A percentile compares a stretch with the other conserved stretches of the same genome.
Conservation (phyloP, 2,113 vertebrate species). For the Muscicapa adusta region DNA sequence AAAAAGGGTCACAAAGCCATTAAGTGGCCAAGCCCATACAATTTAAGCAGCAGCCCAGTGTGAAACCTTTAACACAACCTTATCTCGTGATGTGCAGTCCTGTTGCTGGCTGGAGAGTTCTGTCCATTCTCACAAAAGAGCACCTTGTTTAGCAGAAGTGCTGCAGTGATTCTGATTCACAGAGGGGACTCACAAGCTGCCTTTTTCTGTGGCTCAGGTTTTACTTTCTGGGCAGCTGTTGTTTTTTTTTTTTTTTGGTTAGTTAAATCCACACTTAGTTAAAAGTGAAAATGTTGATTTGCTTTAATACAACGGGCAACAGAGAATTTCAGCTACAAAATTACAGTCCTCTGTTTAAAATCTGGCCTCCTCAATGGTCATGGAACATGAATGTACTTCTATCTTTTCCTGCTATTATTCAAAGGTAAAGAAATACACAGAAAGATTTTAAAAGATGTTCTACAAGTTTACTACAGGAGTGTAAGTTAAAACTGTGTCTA, state of each 20-base stretch:
- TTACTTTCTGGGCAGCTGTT: neutral
- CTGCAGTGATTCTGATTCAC: neutral
- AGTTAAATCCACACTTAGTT: neutral
- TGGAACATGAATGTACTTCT: neutral
- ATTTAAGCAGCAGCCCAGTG: neutral
- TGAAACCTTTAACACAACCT: neutral
- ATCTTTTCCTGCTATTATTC: neutral
- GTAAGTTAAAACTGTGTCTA: neutral
- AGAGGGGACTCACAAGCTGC: neutral
- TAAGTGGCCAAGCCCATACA: neutral
- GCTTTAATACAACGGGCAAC: neutral
- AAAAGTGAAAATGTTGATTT: neutral
- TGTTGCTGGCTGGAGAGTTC: neutral
- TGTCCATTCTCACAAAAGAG: neutral
- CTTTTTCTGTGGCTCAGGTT: neutral
- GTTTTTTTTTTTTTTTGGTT: too few relatives aligned
- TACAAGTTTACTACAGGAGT: neutral
- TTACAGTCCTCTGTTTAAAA: neutral
- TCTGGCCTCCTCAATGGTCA: neutral
- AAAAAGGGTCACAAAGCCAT: neutral
- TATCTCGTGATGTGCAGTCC: rapidly evolving
- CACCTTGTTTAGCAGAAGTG: neutral
- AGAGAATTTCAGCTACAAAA: neutral
- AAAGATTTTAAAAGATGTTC: neutral
- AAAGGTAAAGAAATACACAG: neutral